phyloP scores from a whole-genome alignment of 2,113 vertebrate genomes.

The Carassius carassius region DNA sequence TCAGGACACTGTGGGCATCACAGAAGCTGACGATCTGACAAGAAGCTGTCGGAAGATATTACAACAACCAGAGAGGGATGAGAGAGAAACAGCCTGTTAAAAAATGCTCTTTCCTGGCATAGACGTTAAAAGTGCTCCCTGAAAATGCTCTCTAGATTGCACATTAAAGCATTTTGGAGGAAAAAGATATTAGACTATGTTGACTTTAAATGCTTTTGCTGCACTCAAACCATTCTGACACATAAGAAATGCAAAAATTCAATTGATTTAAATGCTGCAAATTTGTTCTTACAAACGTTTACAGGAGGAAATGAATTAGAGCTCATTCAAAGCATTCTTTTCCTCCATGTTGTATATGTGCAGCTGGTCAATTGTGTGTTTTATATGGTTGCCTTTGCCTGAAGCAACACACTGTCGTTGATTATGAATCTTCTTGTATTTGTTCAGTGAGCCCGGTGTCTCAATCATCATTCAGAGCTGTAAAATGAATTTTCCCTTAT shows the following conservation, averaged over 20 bases:
- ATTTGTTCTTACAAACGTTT: neutral
- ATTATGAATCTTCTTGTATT: constrained; percentile 1
- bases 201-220: constrained; percentile 15
- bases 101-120: constrained; percentile 14
- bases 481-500: neutral
- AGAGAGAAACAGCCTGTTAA: constrained; percentile 21
- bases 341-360: neutral
- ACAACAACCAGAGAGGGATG: neutral
- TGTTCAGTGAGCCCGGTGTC: neutral
- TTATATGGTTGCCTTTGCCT: constrained; percentile 12
- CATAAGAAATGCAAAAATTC: neutral
- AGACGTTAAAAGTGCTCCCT: constrained; percentile 1
- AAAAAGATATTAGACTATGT: neutral
- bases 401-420: constrained; percentile 18
- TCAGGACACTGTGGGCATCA: constrained; percentile 29
- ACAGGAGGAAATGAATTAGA: constrained; percentile 7
- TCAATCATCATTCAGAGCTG: neutral
- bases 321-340: neutral
- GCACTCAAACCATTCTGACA: neutral
- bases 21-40: constrained; percentile 27
- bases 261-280: neutral
- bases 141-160: neutral
- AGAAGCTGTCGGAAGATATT: constrained; percentile 42
- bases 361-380: constrained; percentile 12
- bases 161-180: neutral